Evolutionary conservation across 2,888 invertebrate species (phyloP), one percentile per base, ranked within the genome.

Genomic region (Tromatobia lineatoria): DNA sequence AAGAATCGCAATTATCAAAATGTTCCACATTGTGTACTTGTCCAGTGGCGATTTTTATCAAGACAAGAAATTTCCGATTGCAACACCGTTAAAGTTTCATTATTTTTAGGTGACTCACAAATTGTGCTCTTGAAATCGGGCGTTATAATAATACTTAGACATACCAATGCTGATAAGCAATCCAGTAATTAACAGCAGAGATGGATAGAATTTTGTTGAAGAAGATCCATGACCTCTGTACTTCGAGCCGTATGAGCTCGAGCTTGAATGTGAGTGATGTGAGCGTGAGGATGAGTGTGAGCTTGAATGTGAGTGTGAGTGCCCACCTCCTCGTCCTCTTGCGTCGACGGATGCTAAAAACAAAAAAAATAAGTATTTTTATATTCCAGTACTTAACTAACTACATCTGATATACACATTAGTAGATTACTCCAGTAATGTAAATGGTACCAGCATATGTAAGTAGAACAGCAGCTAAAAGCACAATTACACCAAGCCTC

Each of bases 401-500:
- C 2, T 20, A 20, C 61, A 50, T 50, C 7, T 50, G 18, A 3
- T n/a, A n/a, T n/a, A 10, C 1, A 47, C n/a, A n/a, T n/a, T n/a
- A 11, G 47, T n/a, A 18, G 7, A 50, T 8, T 18, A 3, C 18
- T 50, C 18, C 50, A 50, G 11, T 15, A 34, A 18, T 38, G 20
- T n/a, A 10, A 13, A 57, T 67, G 29, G 57, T 52, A 83, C 83
- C 47, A 1, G 6, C 25, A 34, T 59, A 15, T 15, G 76, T 11
- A 11, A 71, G 10, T 2, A 71, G 45, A 10, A 78, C 3, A 3
- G 64, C 42, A 18, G 71, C 29, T 3, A 82, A 20, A 34, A 67
- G 25, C 11, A 77, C 1, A 25, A 77, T 54, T 42, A 74, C 70
- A 50, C 47, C 47, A 11, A 78, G 23, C n/a, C 69, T 66, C 66